These are phyloP conservation scores for Pipistrellus kuhlii DNA, from an alignment of 2,797 vertebrate species.

Conservation along the genomic window DNA sequence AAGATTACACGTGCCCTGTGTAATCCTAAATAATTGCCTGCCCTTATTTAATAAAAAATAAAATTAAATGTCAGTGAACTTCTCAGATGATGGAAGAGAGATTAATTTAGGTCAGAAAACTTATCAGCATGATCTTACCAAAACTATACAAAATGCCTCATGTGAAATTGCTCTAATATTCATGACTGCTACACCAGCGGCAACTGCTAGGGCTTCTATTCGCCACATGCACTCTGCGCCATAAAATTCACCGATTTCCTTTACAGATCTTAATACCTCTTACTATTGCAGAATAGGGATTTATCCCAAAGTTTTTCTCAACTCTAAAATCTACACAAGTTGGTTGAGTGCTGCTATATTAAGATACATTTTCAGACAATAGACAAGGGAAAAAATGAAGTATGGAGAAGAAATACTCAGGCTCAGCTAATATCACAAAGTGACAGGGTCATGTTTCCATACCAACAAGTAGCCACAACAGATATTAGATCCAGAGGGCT, in stretches of 20 bases:
- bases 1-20: not conserved
- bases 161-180: not conserved
- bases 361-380: conserved; percentile 18
- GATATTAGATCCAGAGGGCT: not conserved
- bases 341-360: conserved; percentile 48
- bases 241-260: not conserved
- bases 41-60: conserved; percentile 33
- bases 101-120: conserved; percentile 19
- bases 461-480: conserved; percentile 50
- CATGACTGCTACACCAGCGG: not conserved
- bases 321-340: not conserved
- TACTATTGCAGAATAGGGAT: not conserved
- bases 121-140: not conserved
- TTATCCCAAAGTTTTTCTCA: conserved; percentile 1
- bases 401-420: not conserved
- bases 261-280: not conserved
- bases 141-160: not conserved
- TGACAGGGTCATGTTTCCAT: conserved; percentile 70
- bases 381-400: conserved; percentile 22
- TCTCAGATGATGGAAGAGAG: not conserved
- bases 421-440: conserved; percentile 29
- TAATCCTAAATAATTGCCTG: conserved; percentile 35
- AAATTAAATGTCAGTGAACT: not conserved
- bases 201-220: not conserved
- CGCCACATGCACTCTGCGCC: not conserved